Evolutionary conservation across 2,113 vertebrate genomes (phyloP).

Genomic region (Enhydra lutris): DNA sequence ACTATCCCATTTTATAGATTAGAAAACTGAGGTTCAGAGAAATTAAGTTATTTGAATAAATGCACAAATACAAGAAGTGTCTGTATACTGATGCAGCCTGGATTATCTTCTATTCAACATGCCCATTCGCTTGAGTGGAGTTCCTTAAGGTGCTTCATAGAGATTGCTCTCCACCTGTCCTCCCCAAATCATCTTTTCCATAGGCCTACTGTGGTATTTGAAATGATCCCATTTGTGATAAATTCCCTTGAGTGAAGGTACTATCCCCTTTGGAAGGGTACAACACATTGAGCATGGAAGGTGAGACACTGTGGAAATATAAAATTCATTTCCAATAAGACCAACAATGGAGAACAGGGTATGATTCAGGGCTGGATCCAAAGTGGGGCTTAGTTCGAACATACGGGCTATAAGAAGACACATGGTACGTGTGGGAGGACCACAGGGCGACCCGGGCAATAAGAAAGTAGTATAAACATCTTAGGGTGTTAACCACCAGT

Average conservation of each 20-base stretch:
- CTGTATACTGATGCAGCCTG: not conserved
- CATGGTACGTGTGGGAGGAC: rapidly evolving
- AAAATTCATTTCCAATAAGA: not conserved
- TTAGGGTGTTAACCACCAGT: not conserved
- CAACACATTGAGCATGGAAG: not conserved
- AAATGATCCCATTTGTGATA: not conserved
- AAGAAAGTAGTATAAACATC: not conserved
- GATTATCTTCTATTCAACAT: not conserved
- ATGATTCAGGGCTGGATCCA: not conserved
- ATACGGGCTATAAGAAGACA: not conserved
- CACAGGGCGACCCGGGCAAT: not conserved
- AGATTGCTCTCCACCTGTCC: not conserved
- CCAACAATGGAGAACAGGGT: not conserved
- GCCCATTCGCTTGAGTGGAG: not conserved
- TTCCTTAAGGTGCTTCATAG: not conserved
- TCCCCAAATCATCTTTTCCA: not conserved
- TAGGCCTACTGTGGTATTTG: not conserved
- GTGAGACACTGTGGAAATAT: not conserved
- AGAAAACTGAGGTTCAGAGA: not conserved
- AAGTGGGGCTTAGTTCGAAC: not conserved
- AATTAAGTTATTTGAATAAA: not conserved
- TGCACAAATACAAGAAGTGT: not conserved
- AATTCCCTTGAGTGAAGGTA: not conserved
- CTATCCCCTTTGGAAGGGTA: not conserved
- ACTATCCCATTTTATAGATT: not conserved